These are phyloP conservation scores for Galerucella nymphaeae DNA, from an alignment of 2,888 invertebrate species.

Conservation along the genomic window DNA sequence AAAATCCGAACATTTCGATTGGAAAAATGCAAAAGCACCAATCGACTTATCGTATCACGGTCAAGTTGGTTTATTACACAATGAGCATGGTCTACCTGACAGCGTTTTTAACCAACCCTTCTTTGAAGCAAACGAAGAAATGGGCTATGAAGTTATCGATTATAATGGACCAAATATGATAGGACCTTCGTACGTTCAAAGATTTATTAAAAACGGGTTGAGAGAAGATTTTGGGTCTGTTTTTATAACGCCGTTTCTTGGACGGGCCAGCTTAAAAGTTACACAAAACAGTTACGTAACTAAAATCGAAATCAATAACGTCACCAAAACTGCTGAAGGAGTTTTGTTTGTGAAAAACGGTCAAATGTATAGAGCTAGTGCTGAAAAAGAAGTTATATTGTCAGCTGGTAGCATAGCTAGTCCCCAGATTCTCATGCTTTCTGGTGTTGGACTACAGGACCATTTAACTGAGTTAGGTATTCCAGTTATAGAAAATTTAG, in stretches of 20 bases:
- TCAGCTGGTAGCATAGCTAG: conserved; percentile 84
- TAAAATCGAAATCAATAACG: conserved; percentile 69
- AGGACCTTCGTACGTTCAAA: conserved; percentile 76
- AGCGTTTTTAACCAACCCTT: conserved; percentile 64
- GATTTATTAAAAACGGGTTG: conserved; percentile 73
- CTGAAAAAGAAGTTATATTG: conserved; percentile 79
- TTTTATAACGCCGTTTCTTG: conserved; percentile 75
- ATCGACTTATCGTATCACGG: conserved; percentile 36
- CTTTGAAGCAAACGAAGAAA: conserved; percentile 72
- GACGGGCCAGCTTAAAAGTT: conserved; percentile 75
- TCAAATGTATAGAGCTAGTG: conserved; percentile 66
- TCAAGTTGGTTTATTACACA: conserved; percentile 41
- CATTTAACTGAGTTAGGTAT: conserved; percentile 72
- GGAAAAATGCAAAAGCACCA: conserved; percentile 28
- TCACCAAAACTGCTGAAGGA: conserved; percentile 70
- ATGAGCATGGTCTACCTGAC: conserved; percentile 42
- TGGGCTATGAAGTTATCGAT: conserved; percentile 76
- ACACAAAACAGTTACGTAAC: conserved; percentile 76
- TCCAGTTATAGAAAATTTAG: conserved; percentile 72
- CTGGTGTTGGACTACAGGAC: conserved; percentile 78
- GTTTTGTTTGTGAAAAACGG: conserved; percentile 75
- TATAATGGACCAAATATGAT: conserved; percentile 72
- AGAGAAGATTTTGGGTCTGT: conserved; percentile 82
- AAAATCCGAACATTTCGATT: conserved; percentile 39
- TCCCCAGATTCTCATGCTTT: conserved; percentile 84